Percentiles rank a stretch among this genome's conserved stretches.
These are phyloP conservation scores for Eurytoma adleriae DNA, from an alignment of 2,888 invertebrate genomes.

Conservation along the genomic window DNA sequence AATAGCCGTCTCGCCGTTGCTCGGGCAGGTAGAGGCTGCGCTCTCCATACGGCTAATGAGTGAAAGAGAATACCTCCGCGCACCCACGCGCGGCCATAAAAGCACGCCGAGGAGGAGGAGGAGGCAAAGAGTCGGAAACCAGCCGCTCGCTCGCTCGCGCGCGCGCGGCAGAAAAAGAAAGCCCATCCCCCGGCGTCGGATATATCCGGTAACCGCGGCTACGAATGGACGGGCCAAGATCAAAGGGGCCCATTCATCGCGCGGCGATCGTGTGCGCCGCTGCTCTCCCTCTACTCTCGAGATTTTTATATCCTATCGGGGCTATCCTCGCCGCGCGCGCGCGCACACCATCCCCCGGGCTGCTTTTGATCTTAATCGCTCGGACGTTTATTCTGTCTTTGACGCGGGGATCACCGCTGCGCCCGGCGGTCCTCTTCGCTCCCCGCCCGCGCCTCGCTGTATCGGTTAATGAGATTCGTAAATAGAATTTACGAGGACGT, in stretches of 20 bases:
- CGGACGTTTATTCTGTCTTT: slow-evolving; percentile 43
- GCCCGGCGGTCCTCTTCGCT: background rate
- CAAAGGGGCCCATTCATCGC: slow-evolving; percentile 71
- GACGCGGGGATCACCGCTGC: background rate
- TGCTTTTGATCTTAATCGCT: slow-evolving; percentile 55
- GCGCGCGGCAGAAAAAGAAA: slow-evolving; percentile 35
- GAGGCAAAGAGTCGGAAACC: slow-evolving; percentile 16
- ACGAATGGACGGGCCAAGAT: slow-evolving; percentile 65
- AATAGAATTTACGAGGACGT: too few species aligned
- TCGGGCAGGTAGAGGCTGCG: background rate
- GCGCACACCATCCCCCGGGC: background rate
- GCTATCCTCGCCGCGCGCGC: background rate
- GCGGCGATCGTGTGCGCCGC: slow-evolving; percentile 20
- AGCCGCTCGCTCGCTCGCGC: slow-evolving; percentile 33
- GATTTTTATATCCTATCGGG: slow-evolving; percentile 52
- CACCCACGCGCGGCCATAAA: background rate
- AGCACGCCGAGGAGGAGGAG: background rate
- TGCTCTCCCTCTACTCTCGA: slow-evolving; percentile 21
- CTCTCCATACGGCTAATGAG: slow-evolving; percentile 28
- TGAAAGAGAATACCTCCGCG: slow-evolving; percentile 17
- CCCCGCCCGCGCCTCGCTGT: background rate
- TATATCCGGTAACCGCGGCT: slow-evolving; percentile 58
- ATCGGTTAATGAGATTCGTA: slow-evolving; percentile 3
- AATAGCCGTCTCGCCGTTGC: slow-evolving; percentile 5
- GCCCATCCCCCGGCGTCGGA: slow-evolving; percentile 35